Evolutionary conservation across 2,797 vertebrate species (phyloP).

Genomic region (Coracias cyanogaster): DNA sequence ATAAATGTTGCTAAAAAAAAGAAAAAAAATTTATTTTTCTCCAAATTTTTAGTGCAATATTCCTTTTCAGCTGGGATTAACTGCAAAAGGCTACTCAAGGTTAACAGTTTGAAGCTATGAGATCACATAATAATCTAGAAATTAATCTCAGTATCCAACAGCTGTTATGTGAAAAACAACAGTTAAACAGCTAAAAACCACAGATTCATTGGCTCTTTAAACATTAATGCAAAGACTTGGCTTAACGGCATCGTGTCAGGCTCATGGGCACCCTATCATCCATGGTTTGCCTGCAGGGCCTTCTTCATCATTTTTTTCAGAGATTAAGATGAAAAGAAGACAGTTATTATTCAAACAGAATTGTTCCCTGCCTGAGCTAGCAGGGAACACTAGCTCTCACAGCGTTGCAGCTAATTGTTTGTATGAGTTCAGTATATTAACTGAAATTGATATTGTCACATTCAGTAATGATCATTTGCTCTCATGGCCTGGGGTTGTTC

Average conservation of each 20-base stretch:
- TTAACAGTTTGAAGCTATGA: not conserved
- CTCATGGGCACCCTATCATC: not conserved
- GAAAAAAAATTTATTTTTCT: not conserved
- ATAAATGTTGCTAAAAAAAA: not conserved
- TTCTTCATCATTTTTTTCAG: not conserved
- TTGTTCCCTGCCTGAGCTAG: not conserved
- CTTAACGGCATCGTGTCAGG: not conserved
- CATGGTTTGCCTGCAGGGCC: not conserved
- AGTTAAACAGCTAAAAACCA: conserved; percentile 9
- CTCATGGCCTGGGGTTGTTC: not conserved
- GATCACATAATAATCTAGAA: not conserved
- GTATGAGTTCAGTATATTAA: not conserved
- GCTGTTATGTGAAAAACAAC: not conserved
- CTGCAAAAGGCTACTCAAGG: not conserved
- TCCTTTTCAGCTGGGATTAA: not conserved
- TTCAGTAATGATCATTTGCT: not conserved
- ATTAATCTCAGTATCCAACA: conserved; percentile 15
- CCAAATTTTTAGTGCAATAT: not conserved
- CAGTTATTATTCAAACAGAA: conserved; percentile 4
- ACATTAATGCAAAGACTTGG: not conserved
- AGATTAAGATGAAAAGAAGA: not conserved
- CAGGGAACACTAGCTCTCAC: not conserved
- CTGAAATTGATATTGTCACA: not conserved
- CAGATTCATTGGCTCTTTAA: not conserved
- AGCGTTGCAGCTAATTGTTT: not conserved